Percentiles rank a stretch among this genome's conserved stretches.
Conservation (phyloP, 2,113 vertebrate genomes). For the Anoplopoma fimbria region DNA sequence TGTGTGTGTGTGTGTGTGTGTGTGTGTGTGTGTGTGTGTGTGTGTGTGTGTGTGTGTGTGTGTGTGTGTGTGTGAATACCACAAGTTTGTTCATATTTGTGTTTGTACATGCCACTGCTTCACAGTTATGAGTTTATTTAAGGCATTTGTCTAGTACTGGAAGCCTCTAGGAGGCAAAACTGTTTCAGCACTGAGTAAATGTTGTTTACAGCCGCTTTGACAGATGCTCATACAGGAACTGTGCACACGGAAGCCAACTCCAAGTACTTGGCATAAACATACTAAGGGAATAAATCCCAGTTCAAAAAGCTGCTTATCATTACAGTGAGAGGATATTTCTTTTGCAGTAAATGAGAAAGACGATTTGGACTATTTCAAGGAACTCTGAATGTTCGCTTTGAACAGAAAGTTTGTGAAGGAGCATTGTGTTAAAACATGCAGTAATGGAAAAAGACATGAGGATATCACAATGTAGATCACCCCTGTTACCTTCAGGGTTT, state of each 20-base stretch:
- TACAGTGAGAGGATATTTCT: slow-evolving; percentile 11
- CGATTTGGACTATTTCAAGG: slow-evolving; percentile 28
- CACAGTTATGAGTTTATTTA: slow-evolving; percentile 33
- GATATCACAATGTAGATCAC: not conserved
- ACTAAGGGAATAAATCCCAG: slow-evolving; percentile 50
- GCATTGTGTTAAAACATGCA: slow-evolving; percentile 8
- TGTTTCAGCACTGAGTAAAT: slow-evolving; percentile 55
- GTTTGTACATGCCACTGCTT: slow-evolving; percentile 60
- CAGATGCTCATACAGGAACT: slow-evolving; percentile 58
- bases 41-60: not conserved
- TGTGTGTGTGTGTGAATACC: slow-evolving; percentile 9
- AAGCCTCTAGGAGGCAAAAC: slow-evolving; percentile 44
- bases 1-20: no score
- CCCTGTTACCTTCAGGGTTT: not conserved
- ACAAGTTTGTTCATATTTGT: slow-evolving; percentile 44
- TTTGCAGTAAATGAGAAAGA: slow-evolving; percentile 20
- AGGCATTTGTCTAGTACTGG: slow-evolving; percentile 36
- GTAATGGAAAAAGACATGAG: slow-evolving; percentile 5
- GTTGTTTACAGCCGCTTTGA: slow-evolving; percentile 69
- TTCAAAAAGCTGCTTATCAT: slow-evolving; percentile 47
- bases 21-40: not conserved
- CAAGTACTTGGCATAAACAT: slow-evolving; percentile 66
- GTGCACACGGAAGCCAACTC: slow-evolving; percentile 54
- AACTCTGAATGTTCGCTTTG: slow-evolving; percentile 10
- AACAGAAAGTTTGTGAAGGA: slow-evolving; percentile 26